Evolutionary conservation across 2,888 invertebrate genomes (phyloP).

Genomic region (Thera britannica): DNA sequence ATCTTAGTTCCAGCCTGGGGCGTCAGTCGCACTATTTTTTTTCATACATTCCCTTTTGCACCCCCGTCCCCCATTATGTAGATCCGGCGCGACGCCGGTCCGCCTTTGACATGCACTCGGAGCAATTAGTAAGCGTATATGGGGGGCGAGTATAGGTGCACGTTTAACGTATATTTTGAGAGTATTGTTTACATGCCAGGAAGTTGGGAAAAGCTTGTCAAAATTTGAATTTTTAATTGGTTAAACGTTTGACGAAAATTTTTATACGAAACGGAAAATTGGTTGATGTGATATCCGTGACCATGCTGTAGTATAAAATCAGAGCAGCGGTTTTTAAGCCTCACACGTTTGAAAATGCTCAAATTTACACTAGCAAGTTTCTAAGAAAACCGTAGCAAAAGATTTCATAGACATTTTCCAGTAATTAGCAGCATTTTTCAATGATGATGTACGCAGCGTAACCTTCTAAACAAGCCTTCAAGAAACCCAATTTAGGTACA

Average conservation of each 20-base stretch:
- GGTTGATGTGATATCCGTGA: neutral
- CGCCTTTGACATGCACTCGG: constrained; percentile 82
- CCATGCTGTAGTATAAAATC: neutral
- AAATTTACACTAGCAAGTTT: too few species aligned
- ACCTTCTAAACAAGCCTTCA: too few species aligned
- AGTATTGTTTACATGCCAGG: constrained; percentile 40
- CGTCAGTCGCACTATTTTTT: constrained; percentile 70
- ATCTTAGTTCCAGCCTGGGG: constrained; percentile 68
- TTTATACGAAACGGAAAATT: constrained; percentile 10
- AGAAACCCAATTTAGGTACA: constrained; percentile 21
- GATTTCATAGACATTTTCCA: too few species aligned
- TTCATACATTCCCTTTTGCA: constrained; percentile 73
- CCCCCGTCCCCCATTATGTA: constrained; percentile 80
- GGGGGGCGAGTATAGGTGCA: constrained; percentile 38
- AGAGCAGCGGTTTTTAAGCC: too few species aligned
- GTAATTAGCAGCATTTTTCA: too few species aligned
- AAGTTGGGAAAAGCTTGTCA: constrained; percentile 25
- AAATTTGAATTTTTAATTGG: constrained; percentile 23
- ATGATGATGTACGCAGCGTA: too few species aligned
- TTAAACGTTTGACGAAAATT: constrained; percentile 3
- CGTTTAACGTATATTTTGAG: constrained; percentile 42
- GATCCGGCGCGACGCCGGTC: constrained; percentile 82
- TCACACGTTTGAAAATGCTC: too few species aligned
- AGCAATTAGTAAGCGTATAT: constrained; percentile 76
- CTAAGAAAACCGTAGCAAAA: too few species aligned